Percentiles rank a stretch among this genome's conserved stretches.
Conservation (phyloP, 2,113 vertebrate species). For the Gymnobelideus leadbeateri region DNA sequence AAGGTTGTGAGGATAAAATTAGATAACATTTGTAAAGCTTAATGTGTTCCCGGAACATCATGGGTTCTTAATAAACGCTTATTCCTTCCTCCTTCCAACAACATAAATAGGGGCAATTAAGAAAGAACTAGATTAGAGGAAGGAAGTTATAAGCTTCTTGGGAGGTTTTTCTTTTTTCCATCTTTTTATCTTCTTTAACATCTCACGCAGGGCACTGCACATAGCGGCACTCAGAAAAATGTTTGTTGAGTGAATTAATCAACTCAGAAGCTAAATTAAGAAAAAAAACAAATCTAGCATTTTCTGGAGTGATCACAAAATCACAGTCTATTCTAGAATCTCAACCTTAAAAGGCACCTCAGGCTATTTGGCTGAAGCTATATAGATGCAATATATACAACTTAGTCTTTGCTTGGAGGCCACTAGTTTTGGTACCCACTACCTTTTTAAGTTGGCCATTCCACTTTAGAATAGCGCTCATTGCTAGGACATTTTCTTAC, state of each 20-base stretch:
- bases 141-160: not conserved
- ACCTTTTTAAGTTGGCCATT: not conserved
- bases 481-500: not conserved
- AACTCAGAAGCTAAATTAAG: not conserved
- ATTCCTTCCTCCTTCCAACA: not conserved
- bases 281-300: not conserved
- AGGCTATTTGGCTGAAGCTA: not conserved
- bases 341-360: not conserved
- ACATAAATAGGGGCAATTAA: not conserved
- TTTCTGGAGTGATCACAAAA: not conserved
- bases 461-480: not conserved
- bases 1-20: not conserved
- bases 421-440: not conserved
- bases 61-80: not conserved
- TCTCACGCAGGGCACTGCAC: not conserved
- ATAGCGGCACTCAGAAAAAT: not conserved
- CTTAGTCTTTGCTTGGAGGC: not conserved
- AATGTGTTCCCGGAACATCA: not conserved
- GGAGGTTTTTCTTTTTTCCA: not conserved
- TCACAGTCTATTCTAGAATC: not conserved
- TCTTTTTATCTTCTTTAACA: not conserved
- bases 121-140: not conserved
- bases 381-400: not conserved
- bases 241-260: not conserved
- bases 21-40: not conserved